Percentiles rank a stretch among this genome's conserved stretches.
phyloP scores from a whole-genome alignment of 2,888 invertebrate genomes.

The Eudasyphora cyanicolor region DNA sequence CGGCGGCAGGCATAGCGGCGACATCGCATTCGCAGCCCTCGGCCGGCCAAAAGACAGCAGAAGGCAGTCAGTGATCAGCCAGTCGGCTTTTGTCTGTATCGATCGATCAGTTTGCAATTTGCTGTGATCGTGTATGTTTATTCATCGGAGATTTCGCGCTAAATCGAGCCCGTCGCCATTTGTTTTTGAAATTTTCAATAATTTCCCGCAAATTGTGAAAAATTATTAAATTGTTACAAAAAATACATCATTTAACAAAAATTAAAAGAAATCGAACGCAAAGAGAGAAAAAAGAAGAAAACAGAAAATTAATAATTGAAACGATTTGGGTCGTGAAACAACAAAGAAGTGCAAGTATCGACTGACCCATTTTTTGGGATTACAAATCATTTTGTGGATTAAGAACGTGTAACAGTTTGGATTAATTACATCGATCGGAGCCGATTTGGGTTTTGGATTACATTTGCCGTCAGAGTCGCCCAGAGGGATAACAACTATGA shows the following conservation, averaged over 20 bases:
- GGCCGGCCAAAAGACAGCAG: too few relatives aligned
- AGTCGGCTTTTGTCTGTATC: conserved; percentile 39
- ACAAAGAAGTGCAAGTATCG: background rate
- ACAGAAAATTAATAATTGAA: conserved; percentile 6
- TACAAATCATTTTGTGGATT: conserved; percentile 19
- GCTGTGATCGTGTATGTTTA: conserved; percentile 62
- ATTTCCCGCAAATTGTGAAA: background rate
- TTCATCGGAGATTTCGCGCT: conserved; percentile 45
- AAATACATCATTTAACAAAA: conserved; percentile 13
- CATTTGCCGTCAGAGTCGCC: background rate
- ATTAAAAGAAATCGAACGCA: background rate
- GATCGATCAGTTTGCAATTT: conserved; percentile 66
- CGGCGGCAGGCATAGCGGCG: background rate
- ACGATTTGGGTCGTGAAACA: background rate
- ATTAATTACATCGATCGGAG: conserved; percentile 43
- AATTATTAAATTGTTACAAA: background rate
- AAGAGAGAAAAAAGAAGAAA: background rate
- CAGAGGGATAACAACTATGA: conserved; percentile 69
- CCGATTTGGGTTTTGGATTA: conserved; percentile 40
- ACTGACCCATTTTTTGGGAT: background rate
- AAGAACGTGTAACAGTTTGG: conserved; percentile 5
- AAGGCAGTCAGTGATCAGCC: background rate
- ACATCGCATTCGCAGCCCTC: conserved; percentile 5
- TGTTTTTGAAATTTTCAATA: background rate
- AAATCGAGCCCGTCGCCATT: conserved; percentile 37